phyloP scores from a whole-genome alignment of 2,797 vertebrate species.

The Periophthalmus magnuspinnatus region DNA sequence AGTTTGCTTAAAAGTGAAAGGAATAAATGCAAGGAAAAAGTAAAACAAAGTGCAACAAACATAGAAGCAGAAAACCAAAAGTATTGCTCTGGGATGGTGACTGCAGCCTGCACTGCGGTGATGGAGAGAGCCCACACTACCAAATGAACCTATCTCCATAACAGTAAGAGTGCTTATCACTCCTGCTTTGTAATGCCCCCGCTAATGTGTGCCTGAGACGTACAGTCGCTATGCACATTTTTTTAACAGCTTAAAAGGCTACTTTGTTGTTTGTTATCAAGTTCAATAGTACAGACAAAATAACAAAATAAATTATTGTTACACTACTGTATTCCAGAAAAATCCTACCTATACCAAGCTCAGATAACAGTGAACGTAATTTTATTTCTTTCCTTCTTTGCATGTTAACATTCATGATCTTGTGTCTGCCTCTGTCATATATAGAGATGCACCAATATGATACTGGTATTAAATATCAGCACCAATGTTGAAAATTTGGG shows the following conservation, averaged over 20 bases:
- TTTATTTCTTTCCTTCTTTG: not conserved
- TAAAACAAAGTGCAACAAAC: not conserved
- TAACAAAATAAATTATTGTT: not conserved
- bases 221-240: not conserved
- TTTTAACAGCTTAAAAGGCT: not conserved
- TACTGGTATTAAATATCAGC: too few species aligned
- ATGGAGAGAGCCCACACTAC: conserved; percentile 11
- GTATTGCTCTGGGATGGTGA: conserved; percentile 13
- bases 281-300: not conserved
- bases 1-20: not conserved
- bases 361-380: not conserved
- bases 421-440: conserved; percentile 3
- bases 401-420: conserved; percentile 58
- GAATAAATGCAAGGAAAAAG: not conserved
- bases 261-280: conserved; percentile 3
- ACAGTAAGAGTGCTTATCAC: conserved; percentile 33
- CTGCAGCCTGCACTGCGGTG: conserved; percentile 15
- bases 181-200: conserved; percentile 22
- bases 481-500: too few species aligned
- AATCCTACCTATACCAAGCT: not conserved
- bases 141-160: conserved; percentile 41
- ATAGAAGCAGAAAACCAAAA: conserved; percentile 5
- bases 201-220: conserved; percentile 15
- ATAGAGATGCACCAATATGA: too few species aligned
- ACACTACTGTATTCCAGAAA: not conserved